Percentiles rank a stretch among this genome's conserved stretches.
These are phyloP conservation scores for Thamnophis sirtalis DNA, from an alignment of 2,113 vertebrate species.

Conservation along the genomic window DNA sequence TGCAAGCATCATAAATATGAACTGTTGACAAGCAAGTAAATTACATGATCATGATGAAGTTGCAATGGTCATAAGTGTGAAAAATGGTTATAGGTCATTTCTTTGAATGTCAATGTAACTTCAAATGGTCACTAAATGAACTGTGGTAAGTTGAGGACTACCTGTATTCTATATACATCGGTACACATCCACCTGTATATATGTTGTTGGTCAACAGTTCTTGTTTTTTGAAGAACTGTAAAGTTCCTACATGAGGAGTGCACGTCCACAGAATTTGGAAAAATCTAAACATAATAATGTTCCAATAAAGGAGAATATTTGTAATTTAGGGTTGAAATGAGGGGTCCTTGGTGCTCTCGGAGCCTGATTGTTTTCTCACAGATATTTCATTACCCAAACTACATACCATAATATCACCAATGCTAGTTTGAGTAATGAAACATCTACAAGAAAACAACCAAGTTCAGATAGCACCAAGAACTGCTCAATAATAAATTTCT, in stretches of 20 bases:
- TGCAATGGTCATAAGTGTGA: background rate
- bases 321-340: background rate
- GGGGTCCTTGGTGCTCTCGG: background rate
- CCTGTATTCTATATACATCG: background rate
- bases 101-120: background rate
- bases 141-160: too few species aligned
- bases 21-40: background rate
- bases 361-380: background rate
- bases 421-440: background rate
- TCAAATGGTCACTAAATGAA: background rate
- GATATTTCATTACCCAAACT: background rate
- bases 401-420: background rate
- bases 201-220: background rate
- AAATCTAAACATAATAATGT: background rate
- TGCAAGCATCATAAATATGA: background rate
- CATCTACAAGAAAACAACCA: background rate
- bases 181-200: background rate
- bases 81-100: background rate
- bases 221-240: background rate
- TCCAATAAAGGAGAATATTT: background rate
- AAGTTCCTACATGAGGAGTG: background rate
- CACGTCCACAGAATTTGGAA: background rate
- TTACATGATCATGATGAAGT: background rate
- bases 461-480: background rate
- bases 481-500: background rate